A percentile compares a stretch with the other conserved stretches of the same genome.
These are phyloP conservation scores for Ganaspis sp. DNA, from an alignment of 1,140 invertebrate species.

Conservation along the genomic window DNA sequence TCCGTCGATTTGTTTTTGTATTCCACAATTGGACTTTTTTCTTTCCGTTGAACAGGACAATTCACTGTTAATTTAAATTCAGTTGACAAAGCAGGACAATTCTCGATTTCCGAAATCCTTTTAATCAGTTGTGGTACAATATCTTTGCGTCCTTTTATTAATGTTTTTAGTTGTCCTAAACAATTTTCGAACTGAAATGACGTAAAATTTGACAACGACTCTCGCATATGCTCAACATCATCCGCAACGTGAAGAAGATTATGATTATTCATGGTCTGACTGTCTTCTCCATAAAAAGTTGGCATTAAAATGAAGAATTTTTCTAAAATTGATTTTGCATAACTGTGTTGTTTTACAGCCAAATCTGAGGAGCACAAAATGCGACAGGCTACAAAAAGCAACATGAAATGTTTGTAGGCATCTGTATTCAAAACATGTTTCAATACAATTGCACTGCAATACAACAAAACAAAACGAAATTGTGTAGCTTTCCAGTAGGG, in stretches of 20 bases:
- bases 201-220: neutral
- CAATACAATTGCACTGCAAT: too few species aligned
- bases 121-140: too few species aligned
- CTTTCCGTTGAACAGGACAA: neutral
- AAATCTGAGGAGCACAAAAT: slow-evolving; percentile 19
- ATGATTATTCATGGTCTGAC: slow-evolving; percentile 25
- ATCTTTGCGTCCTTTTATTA: too few species aligned
- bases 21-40: neutral
- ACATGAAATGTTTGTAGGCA: neutral
- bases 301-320: slow-evolving; percentile 36
- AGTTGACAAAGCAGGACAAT: neutral
- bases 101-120: neutral
- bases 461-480: too few species aligned
- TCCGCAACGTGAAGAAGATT: slow-evolving; percentile 7
- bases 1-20: neutral
- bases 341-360: neutral
- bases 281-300: slow-evolving; percentile 13
- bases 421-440: too few species aligned
- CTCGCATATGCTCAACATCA: too few species aligned
- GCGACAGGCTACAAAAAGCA: slow-evolving; percentile 31
- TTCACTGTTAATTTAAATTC: neutral
- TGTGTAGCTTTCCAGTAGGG: slow-evolving; percentile 30
- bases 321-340: neutral
- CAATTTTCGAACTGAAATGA: slow-evolving; percentile 30
- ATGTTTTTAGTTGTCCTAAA: neutral